Evolutionary conservation across 92 coral and sea anemone species (phyloP), one percentile per base, ranked within the genome.

Genomic region (Zoanthus sansibaricus): DNA sequence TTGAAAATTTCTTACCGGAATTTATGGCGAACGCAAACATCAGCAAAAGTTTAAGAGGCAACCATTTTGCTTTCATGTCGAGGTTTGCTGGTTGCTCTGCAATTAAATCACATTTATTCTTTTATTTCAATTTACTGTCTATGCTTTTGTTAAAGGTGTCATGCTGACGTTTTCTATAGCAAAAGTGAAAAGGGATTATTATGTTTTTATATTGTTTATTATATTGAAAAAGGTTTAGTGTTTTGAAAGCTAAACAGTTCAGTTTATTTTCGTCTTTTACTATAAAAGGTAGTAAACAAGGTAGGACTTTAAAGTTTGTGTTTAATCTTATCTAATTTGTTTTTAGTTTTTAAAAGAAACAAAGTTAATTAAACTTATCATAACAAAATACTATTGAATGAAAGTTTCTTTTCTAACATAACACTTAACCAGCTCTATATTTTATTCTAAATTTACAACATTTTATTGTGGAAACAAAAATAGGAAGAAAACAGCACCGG

Each of bases 1-100:
- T 78, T 56, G 8, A 59, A 7, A 18, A 15, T 15, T 18, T 21
- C 58, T 8, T 80, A 80, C 85, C 85, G 46, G 16, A 18, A 42
- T 64, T 32, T 32, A 47, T 25, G 20, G 75, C 31, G 21, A 49
- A 45, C 5, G 25, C 85, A 68, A 11, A 58, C 21, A 62, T 66
- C 46, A 25, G 33, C 1, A 11, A 11, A 46, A 80, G 25, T 47
- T 44, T 31, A 9, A 80, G 70, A 14, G 66, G 85, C 62, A 80
- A 61, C 67, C 59, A 30, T 20, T 21, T 13, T 78, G 55, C 71
- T 9, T 78, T 78, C 85, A 80, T 80, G 74, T 66, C 54, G 30
- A 20, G 25, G 52, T 66, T 66, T 80, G 85, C 74, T 80, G 58
- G 75, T 80, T 80, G 85, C 73, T 80, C 85, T 80, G 75, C 18